Percentiles rank a stretch among this genome's conserved stretches.
These are phyloP conservation scores for Aratinga solstitialis DNA, from an alignment of 2,797 vertebrate genomes.

Conservation along the genomic window DNA sequence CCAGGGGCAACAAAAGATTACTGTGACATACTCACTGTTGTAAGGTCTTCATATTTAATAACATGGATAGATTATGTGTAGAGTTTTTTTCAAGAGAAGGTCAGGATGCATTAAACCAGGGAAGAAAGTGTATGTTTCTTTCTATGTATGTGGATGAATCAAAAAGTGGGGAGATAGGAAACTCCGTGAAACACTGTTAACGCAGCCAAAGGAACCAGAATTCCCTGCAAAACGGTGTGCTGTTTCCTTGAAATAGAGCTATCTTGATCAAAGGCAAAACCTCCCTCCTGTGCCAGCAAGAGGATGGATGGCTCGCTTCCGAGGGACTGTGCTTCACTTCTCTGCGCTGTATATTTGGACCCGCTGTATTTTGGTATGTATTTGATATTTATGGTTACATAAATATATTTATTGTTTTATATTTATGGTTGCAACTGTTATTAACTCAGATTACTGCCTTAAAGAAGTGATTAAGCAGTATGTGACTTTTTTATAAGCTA, in stretches of 20 bases:
- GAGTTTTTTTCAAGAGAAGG: background rate
- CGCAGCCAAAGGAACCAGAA: background rate
- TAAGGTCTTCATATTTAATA: background rate
- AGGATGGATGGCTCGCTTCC: background rate
- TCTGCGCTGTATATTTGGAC: background rate
- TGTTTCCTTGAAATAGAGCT: accelerated
- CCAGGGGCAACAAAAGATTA: background rate
- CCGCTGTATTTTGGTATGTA: accelerated
- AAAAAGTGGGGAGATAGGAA: background rate
- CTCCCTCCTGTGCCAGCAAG: background rate
- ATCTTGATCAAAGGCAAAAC: background rate
- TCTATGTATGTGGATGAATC: background rate
- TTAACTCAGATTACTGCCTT: background rate
- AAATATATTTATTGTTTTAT: background rate
- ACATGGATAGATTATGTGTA: accelerated
- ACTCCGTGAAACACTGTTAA: background rate
- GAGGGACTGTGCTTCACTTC: background rate
- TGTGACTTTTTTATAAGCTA: background rate
- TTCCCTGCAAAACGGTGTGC: background rate
- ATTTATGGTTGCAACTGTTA: background rate
- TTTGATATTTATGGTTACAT: background rate
- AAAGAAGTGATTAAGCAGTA: background rate
- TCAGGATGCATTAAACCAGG: background rate
- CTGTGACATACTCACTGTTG: background rate
- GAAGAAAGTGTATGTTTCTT: background rate